phyloP scores from a whole-genome alignment of 2,888 invertebrate genomes.

The Parascotia fuliginaria region DNA sequence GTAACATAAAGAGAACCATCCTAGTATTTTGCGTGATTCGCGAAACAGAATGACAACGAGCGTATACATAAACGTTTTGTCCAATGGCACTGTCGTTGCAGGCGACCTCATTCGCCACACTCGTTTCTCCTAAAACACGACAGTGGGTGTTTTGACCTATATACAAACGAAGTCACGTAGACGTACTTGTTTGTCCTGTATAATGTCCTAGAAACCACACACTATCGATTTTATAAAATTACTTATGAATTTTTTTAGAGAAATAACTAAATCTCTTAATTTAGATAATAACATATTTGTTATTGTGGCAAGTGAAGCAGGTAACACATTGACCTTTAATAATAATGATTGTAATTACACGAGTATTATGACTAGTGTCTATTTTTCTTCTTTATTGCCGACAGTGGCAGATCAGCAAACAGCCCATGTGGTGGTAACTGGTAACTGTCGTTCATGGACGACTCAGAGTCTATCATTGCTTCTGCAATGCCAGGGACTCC shows the following conservation, averaged over 20 bases:
- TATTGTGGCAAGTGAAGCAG: background rate
- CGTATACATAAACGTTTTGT: slow-evolving; percentile 44
- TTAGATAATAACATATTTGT: background rate
- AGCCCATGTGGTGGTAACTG: too few species aligned
- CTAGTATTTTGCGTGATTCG: slow-evolving; percentile 27
- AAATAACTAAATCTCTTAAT: background rate
- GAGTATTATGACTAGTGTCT: too few species aligned
- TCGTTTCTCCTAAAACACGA: slow-evolving; percentile 58
- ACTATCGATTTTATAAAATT: too few species aligned
- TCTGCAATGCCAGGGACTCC: too few species aligned
- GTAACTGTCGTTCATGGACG: too few species aligned
- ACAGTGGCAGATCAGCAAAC: too few species aligned
- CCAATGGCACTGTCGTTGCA: slow-evolving; percentile 48
- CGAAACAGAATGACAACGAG: slow-evolving; percentile 15
- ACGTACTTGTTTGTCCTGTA: background rate
- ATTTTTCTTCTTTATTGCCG: too few species aligned
- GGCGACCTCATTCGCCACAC: slow-evolving; percentile 64
- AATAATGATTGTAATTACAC: too few species aligned
- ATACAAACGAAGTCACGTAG: slow-evolving; percentile 29
- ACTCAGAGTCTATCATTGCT: too few species aligned
- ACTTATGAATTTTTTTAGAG: too few species aligned
- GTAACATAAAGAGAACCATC: background rate
- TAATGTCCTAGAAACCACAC: background rate
- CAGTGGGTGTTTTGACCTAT: slow-evolving; percentile 68
- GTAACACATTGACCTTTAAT: background rate